These are phyloP conservation scores for Spodoptera exigua DNA, from an alignment of 2,888 invertebrate species.

Conservation along the genomic window DNA sequence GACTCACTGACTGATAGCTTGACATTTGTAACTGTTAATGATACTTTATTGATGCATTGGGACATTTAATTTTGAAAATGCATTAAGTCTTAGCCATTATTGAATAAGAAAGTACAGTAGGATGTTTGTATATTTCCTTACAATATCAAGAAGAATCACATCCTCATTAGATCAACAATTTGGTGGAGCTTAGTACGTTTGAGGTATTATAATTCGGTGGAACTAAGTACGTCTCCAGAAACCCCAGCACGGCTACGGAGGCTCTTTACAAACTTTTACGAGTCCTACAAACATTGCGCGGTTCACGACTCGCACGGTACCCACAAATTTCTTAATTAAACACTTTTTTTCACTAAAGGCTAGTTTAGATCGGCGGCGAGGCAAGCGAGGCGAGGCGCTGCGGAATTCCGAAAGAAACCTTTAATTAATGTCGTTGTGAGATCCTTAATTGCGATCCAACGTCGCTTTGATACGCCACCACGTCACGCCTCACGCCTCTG, in stretches of 20 bases:
- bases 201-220: slow-evolving; percentile 11
- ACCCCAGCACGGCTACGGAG: slow-evolving; percentile 6
- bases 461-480: slow-evolving; percentile 73
- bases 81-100: neutral
- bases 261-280: slow-evolving; percentile 20
- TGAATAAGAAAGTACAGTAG: too few relatives aligned
- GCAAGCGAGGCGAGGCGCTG: slow-evolving; percentile 55
- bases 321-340: slow-evolving; percentile 81
- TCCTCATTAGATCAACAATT: slow-evolving; percentile 7
- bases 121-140: too few relatives aligned
- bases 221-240: neutral
- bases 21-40: slow-evolving; percentile 33
- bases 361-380: slow-evolving; percentile 75
- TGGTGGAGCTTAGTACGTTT: neutral
- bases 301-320: slow-evolving; percentile 57
- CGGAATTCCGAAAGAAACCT: slow-evolving; percentile 72
- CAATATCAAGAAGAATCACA: too few relatives aligned
- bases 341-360: slow-evolving; percentile 77
- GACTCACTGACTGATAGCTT: slow-evolving; percentile 27
- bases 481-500: slow-evolving; percentile 47
- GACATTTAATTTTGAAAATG: slow-evolving; percentile 22
- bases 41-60: slow-evolving; percentile 9
- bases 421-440: slow-evolving; percentile 85
- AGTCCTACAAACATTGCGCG: slow-evolving; percentile 38
- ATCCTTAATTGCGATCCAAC: slow-evolving; percentile 80